A percentile compares a stretch with the other conserved stretches of the same genome.
phyloP scores from a whole-genome alignment of 2,888 invertebrate species.

The Cryptus viduatorius region DNA sequence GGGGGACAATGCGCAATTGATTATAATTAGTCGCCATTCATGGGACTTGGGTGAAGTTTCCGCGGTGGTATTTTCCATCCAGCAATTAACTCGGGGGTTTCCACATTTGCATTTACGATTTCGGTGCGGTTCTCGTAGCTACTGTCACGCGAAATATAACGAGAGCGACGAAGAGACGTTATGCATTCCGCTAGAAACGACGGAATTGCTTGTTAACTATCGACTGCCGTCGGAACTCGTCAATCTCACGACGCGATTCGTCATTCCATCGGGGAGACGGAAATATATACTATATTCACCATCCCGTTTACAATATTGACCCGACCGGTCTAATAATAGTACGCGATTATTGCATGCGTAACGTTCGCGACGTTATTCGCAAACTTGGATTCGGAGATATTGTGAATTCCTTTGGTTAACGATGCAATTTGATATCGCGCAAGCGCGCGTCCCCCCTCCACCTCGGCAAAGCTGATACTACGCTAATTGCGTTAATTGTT shows the following conservation, averaged over 20 bases:
- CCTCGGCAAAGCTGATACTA: not conserved
- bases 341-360: not conserved
- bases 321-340: slow-evolving; percentile 3
- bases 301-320: not conserved
- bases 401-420: not conserved
- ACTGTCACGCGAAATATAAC: slow-evolving; percentile 10
- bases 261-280: not conserved
- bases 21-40: slow-evolving; percentile 83
- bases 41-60: slow-evolving; percentile 69
- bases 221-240: not conserved
- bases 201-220: slow-evolving; percentile 10
- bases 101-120: slow-evolving; percentile 62
- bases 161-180: not conserved
- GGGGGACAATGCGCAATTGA: slow-evolving; percentile 81
- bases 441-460: not conserved
- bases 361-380: not conserved
- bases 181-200: not conserved
- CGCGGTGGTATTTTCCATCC: slow-evolving; percentile 72
- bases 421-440: not conserved
- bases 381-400: slow-evolving; percentile 12
- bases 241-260: slow-evolving; percentile 3
- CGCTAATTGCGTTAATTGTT: not conserved
- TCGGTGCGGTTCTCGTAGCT: slow-evolving; percentile 41
- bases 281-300: not conserved
- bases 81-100: slow-evolving; percentile 60